phyloP scores from a whole-genome alignment of 1,140 invertebrate species.

The Mylabris phalerata region DNA sequence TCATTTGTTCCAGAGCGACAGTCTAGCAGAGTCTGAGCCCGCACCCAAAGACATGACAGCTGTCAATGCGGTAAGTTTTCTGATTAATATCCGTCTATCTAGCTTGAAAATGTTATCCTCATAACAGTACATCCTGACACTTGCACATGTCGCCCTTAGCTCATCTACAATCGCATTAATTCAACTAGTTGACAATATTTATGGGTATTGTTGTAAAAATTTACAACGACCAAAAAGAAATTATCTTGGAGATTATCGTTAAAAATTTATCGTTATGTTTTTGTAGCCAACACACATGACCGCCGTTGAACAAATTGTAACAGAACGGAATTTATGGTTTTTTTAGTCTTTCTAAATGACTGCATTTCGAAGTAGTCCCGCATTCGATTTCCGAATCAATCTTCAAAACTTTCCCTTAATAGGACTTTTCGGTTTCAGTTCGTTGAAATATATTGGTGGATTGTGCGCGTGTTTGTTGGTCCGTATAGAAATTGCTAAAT shows the following conservation, averaged over 20 bases:
- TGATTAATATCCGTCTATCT: constrained; percentile 13
- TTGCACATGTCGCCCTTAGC: constrained; percentile 5
- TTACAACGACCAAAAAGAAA: too few relatives aligned
- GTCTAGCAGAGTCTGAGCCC: constrained; percentile 36
- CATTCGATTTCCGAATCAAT: constrained; percentile 22
- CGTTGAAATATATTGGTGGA: constrained; percentile 1
- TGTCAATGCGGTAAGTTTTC: constrained; percentile 39
- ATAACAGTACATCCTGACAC: neutral
- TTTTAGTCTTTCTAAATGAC: constrained; percentile 12
- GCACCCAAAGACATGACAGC: constrained; percentile 39
- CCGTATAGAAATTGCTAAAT: constrained; percentile 18
- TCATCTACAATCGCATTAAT: neutral
- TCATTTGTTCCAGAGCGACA: constrained; percentile 36
- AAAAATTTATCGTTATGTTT: too few relatives aligned
- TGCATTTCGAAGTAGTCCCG: constrained; percentile 20
- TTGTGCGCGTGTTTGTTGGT: constrained; percentile 16
- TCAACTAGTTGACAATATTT: too few relatives aligned
- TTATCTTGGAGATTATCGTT: too few relatives aligned
- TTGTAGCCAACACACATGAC: too few relatives aligned
- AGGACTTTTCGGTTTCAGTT: constrained; percentile 18
- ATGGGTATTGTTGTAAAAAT: too few relatives aligned
- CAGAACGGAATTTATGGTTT: too few relatives aligned
- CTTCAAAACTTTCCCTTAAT: constrained; percentile 23
- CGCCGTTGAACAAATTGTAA: too few relatives aligned
- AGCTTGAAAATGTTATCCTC: neutral